Evolutionary conservation across 2,888 invertebrate genomes (phyloP).

Genomic region (Noctuana brunneofusca): DNA sequence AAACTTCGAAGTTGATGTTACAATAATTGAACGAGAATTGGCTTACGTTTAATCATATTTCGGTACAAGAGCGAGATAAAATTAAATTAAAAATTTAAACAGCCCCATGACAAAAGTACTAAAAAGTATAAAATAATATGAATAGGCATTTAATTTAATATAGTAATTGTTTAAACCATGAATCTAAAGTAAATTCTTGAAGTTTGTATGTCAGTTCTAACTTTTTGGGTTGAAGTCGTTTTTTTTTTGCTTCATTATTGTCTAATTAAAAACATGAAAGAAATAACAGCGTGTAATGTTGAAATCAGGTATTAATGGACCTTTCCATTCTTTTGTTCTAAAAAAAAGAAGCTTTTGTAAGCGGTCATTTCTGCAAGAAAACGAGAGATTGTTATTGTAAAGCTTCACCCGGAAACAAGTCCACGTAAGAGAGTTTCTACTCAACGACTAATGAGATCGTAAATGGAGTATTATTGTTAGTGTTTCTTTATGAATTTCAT

Average conservation of each 20-base stretch:
- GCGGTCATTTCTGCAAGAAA: constrained; percentile 34
- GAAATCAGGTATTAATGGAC: constrained; percentile 16
- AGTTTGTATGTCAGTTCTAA: too few relatives aligned
- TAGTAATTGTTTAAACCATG: too few relatives aligned
- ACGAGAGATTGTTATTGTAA: constrained; percentile 31
- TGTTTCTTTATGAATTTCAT: constrained; percentile 6
- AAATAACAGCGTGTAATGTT: background rate
- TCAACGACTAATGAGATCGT: constrained; percentile 32
- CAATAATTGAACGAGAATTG: too few relatives aligned
- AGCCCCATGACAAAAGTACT: too few relatives aligned
- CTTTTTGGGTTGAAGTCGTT: too few relatives aligned
- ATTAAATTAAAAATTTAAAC: too few relatives aligned
- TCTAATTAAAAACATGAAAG: background rate
- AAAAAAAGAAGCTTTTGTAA: constrained; percentile 31
- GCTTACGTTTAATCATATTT: too few relatives aligned
- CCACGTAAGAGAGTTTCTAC: constrained; percentile 22
- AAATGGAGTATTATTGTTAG: constrained; percentile 24
- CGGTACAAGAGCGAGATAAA: too few relatives aligned
- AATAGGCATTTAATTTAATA: too few relatives aligned
- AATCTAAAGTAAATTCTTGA: too few relatives aligned
- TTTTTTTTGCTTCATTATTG: background rate
- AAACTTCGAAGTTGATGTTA: too few relatives aligned
- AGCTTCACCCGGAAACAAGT: constrained; percentile 29
- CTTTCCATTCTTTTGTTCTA: constrained; percentile 24
- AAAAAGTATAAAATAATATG: too few relatives aligned